Percentiles rank a stretch among this genome's conserved stretches.
phyloP scores from a whole-genome alignment of 2,797 vertebrate species.

The Ctenopoma multispine region DNA sequence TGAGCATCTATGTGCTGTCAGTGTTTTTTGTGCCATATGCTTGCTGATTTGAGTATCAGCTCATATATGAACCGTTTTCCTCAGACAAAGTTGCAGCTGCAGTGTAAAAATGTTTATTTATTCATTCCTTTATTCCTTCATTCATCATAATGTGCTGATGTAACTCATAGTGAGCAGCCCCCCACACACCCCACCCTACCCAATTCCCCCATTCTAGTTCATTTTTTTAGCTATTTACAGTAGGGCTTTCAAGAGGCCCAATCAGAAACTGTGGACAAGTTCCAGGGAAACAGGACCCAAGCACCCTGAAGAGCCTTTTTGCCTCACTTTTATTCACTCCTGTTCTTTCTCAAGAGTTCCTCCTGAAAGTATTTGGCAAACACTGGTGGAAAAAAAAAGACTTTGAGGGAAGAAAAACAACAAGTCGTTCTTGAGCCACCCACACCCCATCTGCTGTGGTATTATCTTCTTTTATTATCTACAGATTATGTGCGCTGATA shows the following conservation, averaged over 20 bases:
- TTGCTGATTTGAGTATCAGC: not conserved
- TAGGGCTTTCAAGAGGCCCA: slow-evolving; percentile 71
- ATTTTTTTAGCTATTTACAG: slow-evolving; percentile 73
- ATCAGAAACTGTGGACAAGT: slow-evolving; percentile 72
- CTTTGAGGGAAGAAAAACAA: slow-evolving; percentile 86
- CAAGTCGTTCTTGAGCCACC: slow-evolving; percentile 86
- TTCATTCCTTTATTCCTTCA: slow-evolving; percentile 35
- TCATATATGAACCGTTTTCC: slow-evolving; percentile 10
- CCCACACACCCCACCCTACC: too few species aligned
- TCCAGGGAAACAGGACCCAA: slow-evolving; percentile 81
- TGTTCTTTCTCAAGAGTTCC: slow-evolving; percentile 86
- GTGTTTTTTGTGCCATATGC: not conserved
- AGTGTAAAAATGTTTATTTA: slow-evolving; percentile 27
- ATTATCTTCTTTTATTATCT: slow-evolving; percentile 86
- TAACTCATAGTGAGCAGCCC: slow-evolving; percentile 40
- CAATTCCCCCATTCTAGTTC: slow-evolving; percentile 42
- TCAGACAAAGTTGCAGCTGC: slow-evolving; percentile 8
- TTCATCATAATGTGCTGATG: slow-evolving; percentile 43
- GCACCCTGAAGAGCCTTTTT: slow-evolving; percentile 83
- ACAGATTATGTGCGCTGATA: slow-evolving; percentile 80
- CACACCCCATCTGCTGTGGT: slow-evolving; percentile 88
- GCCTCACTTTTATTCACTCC: slow-evolving; percentile 83
- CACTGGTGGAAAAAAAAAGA: slow-evolving; percentile 79
- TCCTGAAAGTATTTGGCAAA: slow-evolving; percentile 88
- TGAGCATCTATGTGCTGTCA: not conserved